Conservation (phyloP, 2,888 invertebrate genomes). For the Drosophila incognita region DNA sequence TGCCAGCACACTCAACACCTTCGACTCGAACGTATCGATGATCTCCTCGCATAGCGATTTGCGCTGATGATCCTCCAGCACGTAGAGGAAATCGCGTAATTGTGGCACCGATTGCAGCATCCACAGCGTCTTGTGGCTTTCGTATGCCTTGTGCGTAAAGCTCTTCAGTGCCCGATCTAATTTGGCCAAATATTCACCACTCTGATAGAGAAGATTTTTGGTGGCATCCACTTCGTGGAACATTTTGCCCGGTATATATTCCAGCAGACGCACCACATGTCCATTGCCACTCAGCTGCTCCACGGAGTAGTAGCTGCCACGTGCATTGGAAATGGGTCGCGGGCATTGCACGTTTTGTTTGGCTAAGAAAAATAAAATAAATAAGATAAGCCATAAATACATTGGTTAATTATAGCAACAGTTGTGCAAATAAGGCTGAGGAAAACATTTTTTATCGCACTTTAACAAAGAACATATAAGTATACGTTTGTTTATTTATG, state of each 20-base stretch:
- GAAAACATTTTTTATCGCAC: background rate
- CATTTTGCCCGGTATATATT: conserved; percentile 90
- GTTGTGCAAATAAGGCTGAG: conserved; percentile 13
- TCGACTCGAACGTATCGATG: conserved; percentile 88
- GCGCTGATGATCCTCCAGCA: conserved; percentile 88
- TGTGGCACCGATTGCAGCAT: conserved; percentile 89
- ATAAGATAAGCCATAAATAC: background rate
- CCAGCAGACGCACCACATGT: conserved; percentile 91
- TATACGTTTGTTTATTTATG: background rate
- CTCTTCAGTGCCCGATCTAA: conserved; percentile 89
- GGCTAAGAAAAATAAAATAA: conserved; percentile 83
- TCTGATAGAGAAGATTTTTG: conserved; percentile 88
- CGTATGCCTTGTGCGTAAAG: conserved; percentile 90
- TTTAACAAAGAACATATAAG: background rate
- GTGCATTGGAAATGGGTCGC: conserved; percentile 89
- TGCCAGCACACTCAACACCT: conserved; percentile 87
- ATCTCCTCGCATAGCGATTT: conserved; percentile 88
- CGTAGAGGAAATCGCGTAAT: conserved; percentile 89
- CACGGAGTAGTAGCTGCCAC: conserved; percentile 88
- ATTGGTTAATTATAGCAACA: conserved; percentile 1
- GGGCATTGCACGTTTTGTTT: conserved; percentile 89
- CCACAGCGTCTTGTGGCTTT: conserved; percentile 90
- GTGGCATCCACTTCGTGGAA: conserved; percentile 88
- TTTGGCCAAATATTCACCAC: conserved; percentile 90
- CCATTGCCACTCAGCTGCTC: conserved; percentile 85